Base-by-base conservation (phyloP, 2,797 vertebrate species). In the Morus bassanus region DNA sequence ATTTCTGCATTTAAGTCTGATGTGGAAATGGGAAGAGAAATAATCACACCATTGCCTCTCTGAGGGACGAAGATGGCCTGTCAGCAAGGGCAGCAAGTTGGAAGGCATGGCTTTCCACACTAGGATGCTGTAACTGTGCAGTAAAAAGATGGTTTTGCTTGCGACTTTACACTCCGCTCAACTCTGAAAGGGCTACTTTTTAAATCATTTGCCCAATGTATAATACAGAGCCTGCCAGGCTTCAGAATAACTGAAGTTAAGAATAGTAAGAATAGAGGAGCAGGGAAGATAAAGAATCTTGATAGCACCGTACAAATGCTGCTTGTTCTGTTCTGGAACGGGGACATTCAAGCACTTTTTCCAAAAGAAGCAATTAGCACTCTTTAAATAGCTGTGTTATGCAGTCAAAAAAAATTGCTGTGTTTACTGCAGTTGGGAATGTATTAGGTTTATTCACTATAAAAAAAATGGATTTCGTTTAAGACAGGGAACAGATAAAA, bases 341-440 rank as follows among this genome's bases (percentile, higher is more conserved):
- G 74, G 88, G 96, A 94, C 84, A 51, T 67, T 63, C 77, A 74
- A 86, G 64, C 81, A 27, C 70, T 92, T 85, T 22, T 74, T 68
- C 89, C 75, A 61, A 94, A 94, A 97, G 81, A 63, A 83, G 86
- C 75, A 94, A 96, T 96, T 94, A 95, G 60, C n/a, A 25, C 72
- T 92, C 91, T 70, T 91, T 80, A 89, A 85, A 92, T 75, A 74
- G 82, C 81, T 74, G 15, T 51, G 85, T 95, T 88, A 81, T 53
- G 35, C 33, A 92, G 33, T 56, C 25, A 30, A 63, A 75, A 85
- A 54, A 35, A 22, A 68, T 27, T 31, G 31, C 68, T 25, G 24
- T 92, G 74, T 76, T 93, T 75, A 21, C 59, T 85, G 70, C 27
- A 2, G 11, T 22, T 28, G 78, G 77, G 89, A 63, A 89, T 28